Conservation (phyloP, 2,888 invertebrate species). For the Acleris cristana region DNA sequence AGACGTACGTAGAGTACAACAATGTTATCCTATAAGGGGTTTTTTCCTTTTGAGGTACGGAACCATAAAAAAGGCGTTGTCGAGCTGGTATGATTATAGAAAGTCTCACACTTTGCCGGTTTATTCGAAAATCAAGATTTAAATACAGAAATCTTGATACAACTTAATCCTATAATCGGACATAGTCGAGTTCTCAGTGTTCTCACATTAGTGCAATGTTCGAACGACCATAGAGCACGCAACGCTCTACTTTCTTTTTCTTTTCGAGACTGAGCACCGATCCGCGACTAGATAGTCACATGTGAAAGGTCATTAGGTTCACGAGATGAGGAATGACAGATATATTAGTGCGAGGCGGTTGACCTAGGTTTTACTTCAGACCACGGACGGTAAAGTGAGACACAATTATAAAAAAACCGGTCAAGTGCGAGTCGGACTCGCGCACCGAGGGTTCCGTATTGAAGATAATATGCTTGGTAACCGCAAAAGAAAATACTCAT, state of each 20-base stretch:
- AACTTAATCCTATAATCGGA: slow-evolving; percentile 39
- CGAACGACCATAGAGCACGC: slow-evolving; percentile 54
- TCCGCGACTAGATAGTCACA: slow-evolving; percentile 22
- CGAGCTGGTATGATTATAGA: no score
- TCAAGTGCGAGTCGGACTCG: no score
- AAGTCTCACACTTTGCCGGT: no score
- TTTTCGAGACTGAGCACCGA: slow-evolving; percentile 37
- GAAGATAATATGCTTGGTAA: no score
- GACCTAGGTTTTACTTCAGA: slow-evolving; percentile 4
- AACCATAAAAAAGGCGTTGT: no score
- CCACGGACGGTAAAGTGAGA: not conserved
- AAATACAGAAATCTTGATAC: no score
- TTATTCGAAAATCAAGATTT: no score
- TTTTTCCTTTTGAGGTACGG: no score
- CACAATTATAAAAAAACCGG: not conserved
- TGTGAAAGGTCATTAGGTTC: slow-evolving; percentile 35
- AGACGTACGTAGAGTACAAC: no score
- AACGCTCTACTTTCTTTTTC: slow-evolving; percentile 60
- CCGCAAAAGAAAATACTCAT: no score
- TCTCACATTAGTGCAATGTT: slow-evolving; percentile 53
- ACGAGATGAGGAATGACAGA: slow-evolving; percentile 2
- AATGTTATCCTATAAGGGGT: no score
- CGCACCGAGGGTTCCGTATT: no score
- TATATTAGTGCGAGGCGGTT: slow-evolving; percentile 4
- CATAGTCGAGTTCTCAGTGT: slow-evolving; percentile 56